Percentiles rank a stretch among this genome's conserved stretches.
Evolutionary conservation across 1,140 invertebrate species (phyloP).

Genomic region (Ips typographus): DNA sequence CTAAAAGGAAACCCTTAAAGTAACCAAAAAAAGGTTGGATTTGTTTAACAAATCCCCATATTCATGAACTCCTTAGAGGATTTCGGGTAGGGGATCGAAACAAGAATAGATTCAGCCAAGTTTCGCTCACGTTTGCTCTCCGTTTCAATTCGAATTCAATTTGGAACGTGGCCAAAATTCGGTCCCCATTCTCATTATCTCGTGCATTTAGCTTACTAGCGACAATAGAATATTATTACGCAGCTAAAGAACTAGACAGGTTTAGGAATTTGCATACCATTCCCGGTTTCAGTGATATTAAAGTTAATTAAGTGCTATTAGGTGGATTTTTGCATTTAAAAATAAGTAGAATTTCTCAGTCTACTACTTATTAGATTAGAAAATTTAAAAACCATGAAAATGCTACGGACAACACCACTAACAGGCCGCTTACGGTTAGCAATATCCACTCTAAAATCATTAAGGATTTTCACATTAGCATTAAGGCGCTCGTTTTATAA

Average conservation of each 20-base stretch:
- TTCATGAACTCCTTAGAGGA: background rate
- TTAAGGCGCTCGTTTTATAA: conserved; percentile 6
- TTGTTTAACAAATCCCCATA: too few species aligned
- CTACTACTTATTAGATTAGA: too few species aligned
- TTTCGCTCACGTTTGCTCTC: background rate
- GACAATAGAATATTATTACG: conserved; percentile 4
- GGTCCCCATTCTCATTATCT: background rate
- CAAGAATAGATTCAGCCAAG: background rate
- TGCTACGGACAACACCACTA: too few species aligned
- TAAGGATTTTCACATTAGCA: background rate
- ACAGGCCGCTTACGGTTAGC: too few species aligned
- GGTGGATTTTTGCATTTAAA: too few species aligned
- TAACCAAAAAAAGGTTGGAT: too few species aligned
- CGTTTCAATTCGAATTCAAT: conserved; percentile 10
- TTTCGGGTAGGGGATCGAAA: background rate
- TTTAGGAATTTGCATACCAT: background rate
- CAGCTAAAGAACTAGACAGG: background rate
- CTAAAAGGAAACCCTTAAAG: too few species aligned
- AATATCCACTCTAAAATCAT: background rate
- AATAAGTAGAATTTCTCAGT: too few species aligned
- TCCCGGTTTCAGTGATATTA: too few species aligned
- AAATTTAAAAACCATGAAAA: too few species aligned
- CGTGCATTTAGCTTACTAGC: background rate
- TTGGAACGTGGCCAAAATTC: conserved; percentile 14
- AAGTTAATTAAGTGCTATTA: too few species aligned